phyloP scores from a whole-genome alignment of 2,797 vertebrate genomes.

The Todus mexicanus region DNA sequence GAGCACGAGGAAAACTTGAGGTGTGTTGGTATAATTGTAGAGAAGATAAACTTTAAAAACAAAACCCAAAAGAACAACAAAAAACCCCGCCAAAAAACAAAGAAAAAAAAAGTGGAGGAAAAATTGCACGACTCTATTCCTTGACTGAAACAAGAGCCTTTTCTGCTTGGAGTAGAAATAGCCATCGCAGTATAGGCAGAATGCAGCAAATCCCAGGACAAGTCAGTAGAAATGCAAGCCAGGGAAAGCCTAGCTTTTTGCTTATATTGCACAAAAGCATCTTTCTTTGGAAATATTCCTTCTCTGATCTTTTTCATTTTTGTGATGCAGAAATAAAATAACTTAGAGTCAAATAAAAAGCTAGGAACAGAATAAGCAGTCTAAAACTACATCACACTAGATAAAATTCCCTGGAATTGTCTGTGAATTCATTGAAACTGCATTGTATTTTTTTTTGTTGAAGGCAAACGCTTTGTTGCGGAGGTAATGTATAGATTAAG shows the following conservation, averaged over 20 bases:
- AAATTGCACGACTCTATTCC: background rate
- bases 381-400: constrained; percentile 37
- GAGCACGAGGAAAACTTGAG: background rate
- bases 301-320: constrained; percentile 11
- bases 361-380: constrained; percentile 26
- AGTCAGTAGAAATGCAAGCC: background rate
- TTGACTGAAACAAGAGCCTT: background rate
- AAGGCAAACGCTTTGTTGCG: constrained; percentile 16
- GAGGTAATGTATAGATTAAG: constrained; percentile 39
- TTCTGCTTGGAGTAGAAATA: background rate
- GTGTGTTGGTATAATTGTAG: background rate
- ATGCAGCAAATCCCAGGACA: constrained; percentile 5
- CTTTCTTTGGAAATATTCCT: background rate
- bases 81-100: too few relatives aligned
- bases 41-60: background rate
- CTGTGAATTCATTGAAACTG: constrained; percentile 41
- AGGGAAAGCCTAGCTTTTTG: background rate
- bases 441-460: constrained; percentile 10
- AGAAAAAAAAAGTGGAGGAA: background rate
- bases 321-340: constrained; percentile 4
- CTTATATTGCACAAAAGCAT: background rate
- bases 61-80: background rate
- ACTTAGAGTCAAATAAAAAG: constrained; percentile 41
- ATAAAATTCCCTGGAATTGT: constrained; percentile 47
- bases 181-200: background rate